Percentiles rank a stretch among this genome's conserved stretches.
Evolutionary conservation across 1,140 invertebrate genomes (phyloP).

Genomic region (Rhyzopertha dominica): DNA sequence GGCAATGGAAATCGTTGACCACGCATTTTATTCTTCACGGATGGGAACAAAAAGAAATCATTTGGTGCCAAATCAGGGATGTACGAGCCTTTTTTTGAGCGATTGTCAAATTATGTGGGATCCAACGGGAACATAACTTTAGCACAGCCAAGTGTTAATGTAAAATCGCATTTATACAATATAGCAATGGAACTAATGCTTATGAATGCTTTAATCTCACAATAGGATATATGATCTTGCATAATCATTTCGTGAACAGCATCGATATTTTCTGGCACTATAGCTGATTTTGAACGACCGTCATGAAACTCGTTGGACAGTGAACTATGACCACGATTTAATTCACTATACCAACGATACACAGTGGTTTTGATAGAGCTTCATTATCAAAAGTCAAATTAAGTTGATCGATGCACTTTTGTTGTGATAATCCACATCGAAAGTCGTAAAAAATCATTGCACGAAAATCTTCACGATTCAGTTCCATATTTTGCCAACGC

Average conservation of each 20-base stretch:
- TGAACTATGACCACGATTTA: constrained; percentile 19
- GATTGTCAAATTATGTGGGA: too few species aligned
- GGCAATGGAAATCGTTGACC: too few species aligned
- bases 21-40: too few species aligned
- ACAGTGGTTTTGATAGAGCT: constrained; percentile 13
- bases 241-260: constrained; percentile 1
- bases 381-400: constrained; percentile 15
- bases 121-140: too few species aligned
- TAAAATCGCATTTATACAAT: too few species aligned
- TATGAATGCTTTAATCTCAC: constrained; percentile 1
- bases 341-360: constrained; percentile 13
- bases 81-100: too few species aligned
- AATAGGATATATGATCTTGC: neutral
- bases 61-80: too few species aligned
- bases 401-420: constrained; percentile 20
- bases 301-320: constrained; percentile 11
- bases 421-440: constrained; percentile 16
- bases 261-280: constrained; percentile 7
- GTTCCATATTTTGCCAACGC: neutral
- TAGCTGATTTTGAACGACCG: constrained; percentile 10
- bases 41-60: too few species aligned
- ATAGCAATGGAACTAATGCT: too few species aligned
- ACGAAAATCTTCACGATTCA: constrained; percentile 2
- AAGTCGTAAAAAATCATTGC: constrained; percentile 19
- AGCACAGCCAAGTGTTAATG: too few species aligned